These are phyloP conservation scores for Hipposideros larvatus DNA, from an alignment of 2,797 vertebrate species.

Conservation along the genomic window DNA sequence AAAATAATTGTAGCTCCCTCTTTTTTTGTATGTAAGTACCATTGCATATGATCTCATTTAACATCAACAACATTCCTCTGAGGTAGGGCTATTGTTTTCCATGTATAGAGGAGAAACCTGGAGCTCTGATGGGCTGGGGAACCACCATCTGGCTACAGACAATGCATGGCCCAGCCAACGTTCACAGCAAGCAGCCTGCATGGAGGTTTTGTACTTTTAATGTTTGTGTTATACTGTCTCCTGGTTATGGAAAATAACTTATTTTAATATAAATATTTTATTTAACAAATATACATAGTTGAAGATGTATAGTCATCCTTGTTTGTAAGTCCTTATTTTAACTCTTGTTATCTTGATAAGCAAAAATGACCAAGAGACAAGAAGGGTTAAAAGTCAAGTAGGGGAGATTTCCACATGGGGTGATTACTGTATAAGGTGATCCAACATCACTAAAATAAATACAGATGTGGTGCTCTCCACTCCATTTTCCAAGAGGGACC, in stretches of 20 bases:
- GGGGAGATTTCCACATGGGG: background rate
- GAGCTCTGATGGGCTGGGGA: background rate
- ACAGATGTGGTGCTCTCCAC: background rate
- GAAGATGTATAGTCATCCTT: background rate
- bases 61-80: background rate
- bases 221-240: background rate
- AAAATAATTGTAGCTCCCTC: background rate
- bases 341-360: background rate
- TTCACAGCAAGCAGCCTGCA: background rate
- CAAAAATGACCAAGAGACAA: background rate
- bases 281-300: background rate
- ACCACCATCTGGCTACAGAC: background rate
- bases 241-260: slow-evolving; percentile 5
- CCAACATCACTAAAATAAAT: background rate
- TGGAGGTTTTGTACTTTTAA: background rate
- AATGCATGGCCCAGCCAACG: background rate
- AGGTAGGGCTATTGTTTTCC: background rate
- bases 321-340: background rate
- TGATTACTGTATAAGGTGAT: background rate
- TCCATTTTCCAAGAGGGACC: background rate
- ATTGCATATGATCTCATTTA: background rate
- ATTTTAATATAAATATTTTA: background rate
- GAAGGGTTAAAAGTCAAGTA: background rate
- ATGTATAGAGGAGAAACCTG: background rate
- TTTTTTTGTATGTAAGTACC: background rate